Percentiles rank a stretch among this genome's conserved stretches.
These are phyloP conservation scores for Brienomyrus longianalis DNA, from an alignment of 2,113 vertebrate species.

Conservation along the genomic window DNA sequence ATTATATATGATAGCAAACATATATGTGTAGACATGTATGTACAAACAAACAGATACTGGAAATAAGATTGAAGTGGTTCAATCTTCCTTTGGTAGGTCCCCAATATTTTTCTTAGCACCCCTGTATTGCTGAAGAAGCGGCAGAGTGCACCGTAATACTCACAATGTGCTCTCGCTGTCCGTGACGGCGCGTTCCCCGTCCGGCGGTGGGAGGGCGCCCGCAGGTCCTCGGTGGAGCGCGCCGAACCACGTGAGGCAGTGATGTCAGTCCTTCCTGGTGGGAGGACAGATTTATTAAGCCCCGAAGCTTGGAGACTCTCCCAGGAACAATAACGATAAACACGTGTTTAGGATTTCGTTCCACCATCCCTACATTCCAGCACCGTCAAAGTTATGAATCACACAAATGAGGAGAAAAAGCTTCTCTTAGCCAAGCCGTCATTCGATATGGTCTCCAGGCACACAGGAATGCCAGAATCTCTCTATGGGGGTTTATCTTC, in stretches of 20 bases:
- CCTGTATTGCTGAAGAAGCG: neutral
- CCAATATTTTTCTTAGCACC: neutral
- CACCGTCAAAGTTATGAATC: slow-evolving; percentile 20
- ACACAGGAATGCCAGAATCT: neutral
- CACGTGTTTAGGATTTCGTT: slow-evolving; percentile 55
- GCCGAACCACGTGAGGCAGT: neutral
- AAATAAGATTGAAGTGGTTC: neutral
- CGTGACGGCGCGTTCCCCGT: neutral
- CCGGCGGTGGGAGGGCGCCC: neutral
- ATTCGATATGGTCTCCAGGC: neutral
- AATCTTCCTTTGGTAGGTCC: neutral
- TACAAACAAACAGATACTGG: neutral
- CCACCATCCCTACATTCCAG: slow-evolving; percentile 29
- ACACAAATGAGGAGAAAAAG: neutral
- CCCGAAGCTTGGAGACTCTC: slow-evolving; percentile 37
- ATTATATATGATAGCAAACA: neutral
- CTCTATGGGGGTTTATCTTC: neutral
- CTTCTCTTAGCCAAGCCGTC: neutral
- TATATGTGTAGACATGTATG: neutral
- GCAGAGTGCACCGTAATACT: neutral
- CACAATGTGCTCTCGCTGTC: neutral
- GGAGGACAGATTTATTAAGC: neutral
- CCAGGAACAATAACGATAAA: slow-evolving; percentile 52
- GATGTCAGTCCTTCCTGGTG: neutral
- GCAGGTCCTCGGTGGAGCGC: neutral